Percentiles rank a stretch among this genome's conserved stretches.
Conservation (phyloP, 2,113 vertebrate genomes). For the Scomber japonicus region DNA sequence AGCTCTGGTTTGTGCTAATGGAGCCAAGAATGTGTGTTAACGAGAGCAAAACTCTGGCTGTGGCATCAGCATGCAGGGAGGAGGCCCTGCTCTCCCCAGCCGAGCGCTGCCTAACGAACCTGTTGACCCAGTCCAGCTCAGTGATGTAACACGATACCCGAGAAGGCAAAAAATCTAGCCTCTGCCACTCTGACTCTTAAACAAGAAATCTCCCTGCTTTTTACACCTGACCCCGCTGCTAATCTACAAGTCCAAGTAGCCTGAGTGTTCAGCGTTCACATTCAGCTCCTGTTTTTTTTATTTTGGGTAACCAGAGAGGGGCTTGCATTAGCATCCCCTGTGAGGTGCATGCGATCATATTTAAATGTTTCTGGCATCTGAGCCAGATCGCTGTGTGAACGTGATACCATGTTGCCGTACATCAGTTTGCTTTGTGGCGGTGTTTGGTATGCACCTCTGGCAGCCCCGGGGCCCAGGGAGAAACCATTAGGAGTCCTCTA, state of each 20-base stretch:
- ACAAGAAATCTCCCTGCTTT: conserved; percentile 61
- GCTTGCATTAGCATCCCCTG: conserved; percentile 39
- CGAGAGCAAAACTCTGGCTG: conserved; percentile 40
- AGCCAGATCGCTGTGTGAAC: conserved; percentile 56
- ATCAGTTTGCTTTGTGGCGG: conserved; percentile 54
- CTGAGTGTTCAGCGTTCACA: conserved; percentile 15
- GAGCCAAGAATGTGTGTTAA: conserved; percentile 62
- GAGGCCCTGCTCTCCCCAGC: conserved; percentile 57
- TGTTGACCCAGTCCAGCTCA: conserved; percentile 71
- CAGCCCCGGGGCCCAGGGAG: conserved; percentile 59
- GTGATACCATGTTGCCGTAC: conserved; percentile 43
- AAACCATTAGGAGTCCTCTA: conserved; percentile 75
- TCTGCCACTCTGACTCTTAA: conserved; percentile 62
- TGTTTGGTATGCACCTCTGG: conserved; percentile 71
- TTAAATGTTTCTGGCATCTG: conserved; percentile 67
- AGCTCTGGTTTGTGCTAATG: conserved; percentile 51
- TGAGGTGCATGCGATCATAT: conserved; percentile 43
- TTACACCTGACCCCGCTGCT: conserved; percentile 68
- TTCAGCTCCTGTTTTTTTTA: conserved; percentile 23
- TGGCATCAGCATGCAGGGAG: conserved; percentile 65
- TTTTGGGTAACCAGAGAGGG: conserved; percentile 60
- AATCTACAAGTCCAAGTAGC: conserved; percentile 70
- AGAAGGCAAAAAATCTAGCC: conserved; percentile 68
- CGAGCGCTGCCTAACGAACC: conserved; percentile 60
- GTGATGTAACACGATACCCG: conserved; percentile 72